These are phyloP conservation scores for Dolichoris vasculosae DNA, from an alignment of 1,140 invertebrate species.

Conservation along the genomic window DNA sequence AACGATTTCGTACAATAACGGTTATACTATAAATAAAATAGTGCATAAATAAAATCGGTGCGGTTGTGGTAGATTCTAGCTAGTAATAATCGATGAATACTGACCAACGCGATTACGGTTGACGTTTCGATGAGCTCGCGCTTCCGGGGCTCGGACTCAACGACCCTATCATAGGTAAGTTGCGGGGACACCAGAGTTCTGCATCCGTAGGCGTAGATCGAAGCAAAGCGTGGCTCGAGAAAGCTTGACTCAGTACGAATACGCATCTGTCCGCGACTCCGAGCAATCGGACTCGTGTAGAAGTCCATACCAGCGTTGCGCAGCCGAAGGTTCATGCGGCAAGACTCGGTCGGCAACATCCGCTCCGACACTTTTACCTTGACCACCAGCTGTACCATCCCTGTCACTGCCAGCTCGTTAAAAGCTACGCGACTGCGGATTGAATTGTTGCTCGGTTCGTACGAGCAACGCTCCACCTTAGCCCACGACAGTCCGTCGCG, in stretches of 20 bases:
- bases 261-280: slow-evolving; percentile 79
- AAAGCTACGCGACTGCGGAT: slow-evolving; percentile 84
- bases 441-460: slow-evolving; percentile 83
- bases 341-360: slow-evolving; percentile 74
- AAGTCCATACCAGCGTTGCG: slow-evolving; percentile 85
- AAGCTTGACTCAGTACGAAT: slow-evolving; percentile 88
- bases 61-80: too few species aligned
- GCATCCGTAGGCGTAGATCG: slow-evolving; percentile 88
- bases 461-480: slow-evolving; percentile 82
- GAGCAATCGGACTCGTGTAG: slow-evolving; percentile 74
- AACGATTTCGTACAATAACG: too few species aligned
- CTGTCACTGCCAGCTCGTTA: slow-evolving; percentile 85
- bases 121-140: not conserved
- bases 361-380: slow-evolving; percentile 59
- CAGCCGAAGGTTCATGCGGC: slow-evolving; percentile 86
- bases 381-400: slow-evolving; percentile 78
- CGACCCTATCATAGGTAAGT: not conserved
- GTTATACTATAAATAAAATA: too few species aligned
- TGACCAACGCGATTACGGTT: not conserved
- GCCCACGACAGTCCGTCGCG: slow-evolving; percentile 66
- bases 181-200: slow-evolving; percentile 40
- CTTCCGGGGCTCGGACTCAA: slow-evolving; percentile 30
- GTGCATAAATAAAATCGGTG: too few species aligned
- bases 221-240: slow-evolving; percentile 86
- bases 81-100: not conserved